Evolutionary conservation across 2,113 vertebrate species (phyloP).

Genomic region (Cisticola juncidis): DNA sequence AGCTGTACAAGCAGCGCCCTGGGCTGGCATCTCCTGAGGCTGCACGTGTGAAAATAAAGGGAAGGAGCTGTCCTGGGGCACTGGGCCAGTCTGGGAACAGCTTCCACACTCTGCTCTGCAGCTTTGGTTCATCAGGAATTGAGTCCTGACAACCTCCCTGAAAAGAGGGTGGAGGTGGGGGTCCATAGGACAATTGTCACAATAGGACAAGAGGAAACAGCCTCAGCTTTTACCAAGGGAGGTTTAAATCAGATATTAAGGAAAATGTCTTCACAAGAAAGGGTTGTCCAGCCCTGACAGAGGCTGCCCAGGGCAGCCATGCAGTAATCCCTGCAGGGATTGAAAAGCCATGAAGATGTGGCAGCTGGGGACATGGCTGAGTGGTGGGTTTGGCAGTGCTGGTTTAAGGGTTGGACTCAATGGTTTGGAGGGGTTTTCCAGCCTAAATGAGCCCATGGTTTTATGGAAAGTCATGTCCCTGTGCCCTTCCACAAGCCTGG

Average conservation of each 20-base stretch:
- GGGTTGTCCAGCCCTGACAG: not conserved
- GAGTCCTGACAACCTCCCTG: not conserved
- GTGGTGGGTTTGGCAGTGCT: not conserved
- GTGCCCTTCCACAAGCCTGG: not conserved
- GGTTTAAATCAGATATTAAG: too few relatives aligned
- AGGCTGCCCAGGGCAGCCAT: not conserved
- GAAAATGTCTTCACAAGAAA: not conserved
- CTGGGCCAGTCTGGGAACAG: not conserved
- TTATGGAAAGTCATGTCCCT: not conserved
- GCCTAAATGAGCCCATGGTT: not conserved
- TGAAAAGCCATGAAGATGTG: not conserved
- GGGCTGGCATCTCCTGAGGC: not conserved
- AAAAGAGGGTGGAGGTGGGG: not conserved
- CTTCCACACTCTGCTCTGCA: rapidly evolving
- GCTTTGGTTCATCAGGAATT: not conserved
- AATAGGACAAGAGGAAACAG: not conserved
- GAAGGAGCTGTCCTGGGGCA: not conserved
- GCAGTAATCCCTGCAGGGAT: not conserved
- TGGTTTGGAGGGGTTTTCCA: not conserved
- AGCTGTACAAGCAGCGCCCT: not conserved
- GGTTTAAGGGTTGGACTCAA: not conserved
- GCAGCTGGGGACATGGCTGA: not conserved
- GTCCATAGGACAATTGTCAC: not conserved
- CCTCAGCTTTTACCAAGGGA: not conserved
- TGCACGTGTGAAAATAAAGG: not conserved